Evolutionary conservation across 2,113 vertebrate species (phyloP).

Genomic region (Pseudorasbora parva): DNA sequence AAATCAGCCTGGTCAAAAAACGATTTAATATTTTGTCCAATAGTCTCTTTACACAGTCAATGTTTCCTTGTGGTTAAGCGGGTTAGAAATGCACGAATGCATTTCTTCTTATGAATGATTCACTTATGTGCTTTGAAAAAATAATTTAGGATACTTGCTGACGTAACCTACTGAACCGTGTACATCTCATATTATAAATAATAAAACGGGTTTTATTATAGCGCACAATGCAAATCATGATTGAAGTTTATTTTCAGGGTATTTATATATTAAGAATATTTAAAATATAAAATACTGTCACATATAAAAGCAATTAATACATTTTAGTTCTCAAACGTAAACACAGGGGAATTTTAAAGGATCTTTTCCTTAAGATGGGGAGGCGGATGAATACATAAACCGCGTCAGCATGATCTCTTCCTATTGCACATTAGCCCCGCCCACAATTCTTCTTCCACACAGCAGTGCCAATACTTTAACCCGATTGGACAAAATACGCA

Average conservation of each 20-base stretch:
- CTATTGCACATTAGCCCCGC: slow-evolving; percentile 65
- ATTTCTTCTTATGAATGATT: neutral
- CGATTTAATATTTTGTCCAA: neutral
- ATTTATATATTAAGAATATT: neutral
- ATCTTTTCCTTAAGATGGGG: slow-evolving; percentile 8
- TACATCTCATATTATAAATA: slow-evolving; percentile 22
- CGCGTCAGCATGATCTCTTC: slow-evolving; percentile 71
- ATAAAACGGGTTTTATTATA: slow-evolving; percentile 30
- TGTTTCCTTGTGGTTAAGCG: neutral
- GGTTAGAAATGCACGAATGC: neutral
- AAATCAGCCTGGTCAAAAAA: neutral
- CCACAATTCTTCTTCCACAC: slow-evolving; percentile 50
- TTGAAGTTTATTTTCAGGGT: neutral
- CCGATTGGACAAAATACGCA: slow-evolving; percentile 63
- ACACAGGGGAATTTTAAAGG: slow-evolving; percentile 15
- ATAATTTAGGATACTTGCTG: neutral
- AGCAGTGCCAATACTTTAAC: neutral
- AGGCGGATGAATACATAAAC: slow-evolving; percentile 72
- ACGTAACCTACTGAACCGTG: slow-evolving; percentile 17
- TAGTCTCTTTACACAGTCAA: neutral
- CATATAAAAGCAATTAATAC: neutral
- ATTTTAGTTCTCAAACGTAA: neutral
- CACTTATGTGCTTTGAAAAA: neutral
- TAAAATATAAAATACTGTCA: neutral
- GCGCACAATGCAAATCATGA: neutral